Base-by-base conservation (phyloP, 1,140 invertebrate species). In the Pomacea maculata region DNA sequence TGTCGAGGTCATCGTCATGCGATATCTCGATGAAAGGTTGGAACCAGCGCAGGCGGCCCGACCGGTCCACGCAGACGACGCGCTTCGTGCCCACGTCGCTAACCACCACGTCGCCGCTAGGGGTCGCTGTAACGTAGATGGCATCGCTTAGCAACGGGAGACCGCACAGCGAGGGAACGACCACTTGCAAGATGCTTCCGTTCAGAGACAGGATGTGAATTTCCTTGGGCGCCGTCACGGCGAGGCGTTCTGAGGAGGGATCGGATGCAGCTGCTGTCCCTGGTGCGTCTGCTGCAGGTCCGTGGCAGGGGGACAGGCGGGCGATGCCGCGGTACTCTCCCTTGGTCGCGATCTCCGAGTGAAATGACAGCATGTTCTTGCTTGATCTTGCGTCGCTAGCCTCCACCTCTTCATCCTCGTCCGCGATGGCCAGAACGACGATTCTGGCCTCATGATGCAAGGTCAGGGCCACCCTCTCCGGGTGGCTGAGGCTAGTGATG, bases 121-220 rank as follows among this genome's bases (percentile, higher is more conserved):
- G 75, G 15, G 75, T 78, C 21, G 29, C 52, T 21, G 75, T 68
- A 7, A 78, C 15, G 75, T 78, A 68, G 75, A 78, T 78, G 75
- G 61, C 75, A 63, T 78, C 75, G 10, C 29, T 63, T 7, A 78
- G 75, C 63, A 78, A n/a, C 8, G 75, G 75, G 21, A 78, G 64
- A 19, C 75, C 63, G 64, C 75, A 78, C 29, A 78, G 75, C 0
- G 75, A 19, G 4, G 75, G 75, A 63, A 65, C 75, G 64, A 78
- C 67, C 21, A 78, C 45, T 45, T 68, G 75, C 34, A 78, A 63
- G 75, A 78, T 14, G 5, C 52, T 45, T 3, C 75, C 75, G 11
- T 19, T n/a, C 63, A 78, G 63, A 15, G 75, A 78, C 75, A 78
- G 57, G 57, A 78, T 63, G 75, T 78, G 75, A 21, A 78, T 68